phyloP scores from a whole-genome alignment of 2,888 invertebrate genomes.

The Phyto melanocephala region DNA sequence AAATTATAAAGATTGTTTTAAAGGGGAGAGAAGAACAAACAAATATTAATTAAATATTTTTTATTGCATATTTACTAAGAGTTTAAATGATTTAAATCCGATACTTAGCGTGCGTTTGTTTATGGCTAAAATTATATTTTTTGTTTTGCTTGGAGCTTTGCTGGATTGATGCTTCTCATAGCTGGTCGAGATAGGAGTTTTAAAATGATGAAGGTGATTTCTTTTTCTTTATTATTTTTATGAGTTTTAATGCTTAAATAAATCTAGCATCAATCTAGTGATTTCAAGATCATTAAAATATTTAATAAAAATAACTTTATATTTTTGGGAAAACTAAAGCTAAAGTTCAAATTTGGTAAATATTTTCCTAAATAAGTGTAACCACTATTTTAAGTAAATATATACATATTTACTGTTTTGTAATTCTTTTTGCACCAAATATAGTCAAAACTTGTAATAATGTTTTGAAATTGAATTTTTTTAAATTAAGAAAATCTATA shows the following conservation, averaged over 20 bases:
- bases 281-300: constrained; percentile 34
- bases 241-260: constrained; percentile 22
- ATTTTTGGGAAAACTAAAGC: too few relatives aligned
- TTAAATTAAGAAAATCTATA: too few relatives aligned
- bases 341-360: too few relatives aligned
- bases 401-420: too few relatives aligned
- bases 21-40: constrained; percentile 11
- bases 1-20: constrained; percentile 25
- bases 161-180: constrained; percentile 48
- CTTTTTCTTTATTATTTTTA: not conserved
- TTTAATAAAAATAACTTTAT: too few relatives aligned
- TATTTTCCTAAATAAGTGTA: too few relatives aligned
- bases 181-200: constrained; percentile 54
- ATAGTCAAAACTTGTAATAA: too few relatives aligned
- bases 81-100: constrained; percentile 9
- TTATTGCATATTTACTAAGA: not conserved
- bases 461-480: too few relatives aligned
- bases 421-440: too few relatives aligned
- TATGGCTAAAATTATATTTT: constrained; percentile 28
- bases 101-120: constrained; percentile 60
- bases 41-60: constrained; percentile 35
- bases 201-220: constrained; percentile 19
- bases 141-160: constrained; percentile 27
- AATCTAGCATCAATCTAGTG: constrained; percentile 48
- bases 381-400: too few relatives aligned